These are phyloP conservation scores for Enteromius fasciolatus DNA, from an alignment of 2,797 vertebrate genomes.

Conservation along the genomic window DNA sequence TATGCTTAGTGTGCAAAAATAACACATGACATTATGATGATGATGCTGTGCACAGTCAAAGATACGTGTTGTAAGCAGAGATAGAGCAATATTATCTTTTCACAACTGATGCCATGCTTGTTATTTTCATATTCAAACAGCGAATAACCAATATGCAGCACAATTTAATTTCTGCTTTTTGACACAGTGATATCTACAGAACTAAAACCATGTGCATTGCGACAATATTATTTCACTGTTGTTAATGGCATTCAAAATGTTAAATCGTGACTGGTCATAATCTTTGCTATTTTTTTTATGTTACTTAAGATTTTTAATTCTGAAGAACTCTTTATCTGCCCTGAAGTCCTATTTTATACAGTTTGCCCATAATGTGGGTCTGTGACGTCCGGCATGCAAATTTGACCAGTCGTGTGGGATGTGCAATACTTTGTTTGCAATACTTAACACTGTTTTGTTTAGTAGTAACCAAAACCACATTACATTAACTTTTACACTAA, in stretches of 20 bases:
- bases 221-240: not conserved
- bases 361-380: not conserved
- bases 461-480: not conserved
- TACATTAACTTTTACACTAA: not conserved
- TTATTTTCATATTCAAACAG: not conserved
- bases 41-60: not conserved
- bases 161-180: not conserved
- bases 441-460: conserved; percentile 7
- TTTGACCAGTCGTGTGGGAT: not conserved
- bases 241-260: not conserved
- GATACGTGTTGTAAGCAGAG: not conserved
- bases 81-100: not conserved
- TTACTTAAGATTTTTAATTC: not conserved
- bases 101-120: not conserved
- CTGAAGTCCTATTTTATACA: not conserved
- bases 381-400: not conserved
- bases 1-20: not conserved
- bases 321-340: not conserved
- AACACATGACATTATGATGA: not conserved
- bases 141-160: not conserved
- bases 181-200: not conserved
- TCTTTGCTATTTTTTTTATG: too few species aligned
- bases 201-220: not conserved
- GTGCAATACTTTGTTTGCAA: not conserved
- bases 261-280: not conserved